These are phyloP conservation scores for Doris montereyensis DNA, from an alignment of 2,888 invertebrate species.

Conservation along the genomic window DNA sequence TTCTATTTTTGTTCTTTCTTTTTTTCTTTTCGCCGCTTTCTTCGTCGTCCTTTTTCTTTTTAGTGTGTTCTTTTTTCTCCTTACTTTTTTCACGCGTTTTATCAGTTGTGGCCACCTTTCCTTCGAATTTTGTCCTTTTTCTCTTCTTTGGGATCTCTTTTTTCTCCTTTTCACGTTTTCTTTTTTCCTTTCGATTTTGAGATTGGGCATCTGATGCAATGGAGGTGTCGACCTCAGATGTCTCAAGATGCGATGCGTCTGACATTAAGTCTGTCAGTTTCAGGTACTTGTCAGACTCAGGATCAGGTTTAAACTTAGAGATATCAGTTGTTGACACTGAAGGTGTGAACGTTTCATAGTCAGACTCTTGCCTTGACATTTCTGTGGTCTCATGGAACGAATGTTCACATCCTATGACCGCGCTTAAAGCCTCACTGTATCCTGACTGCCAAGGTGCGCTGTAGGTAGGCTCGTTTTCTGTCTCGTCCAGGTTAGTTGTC, in stretches of 20 bases:
- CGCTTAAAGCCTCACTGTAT: no score
- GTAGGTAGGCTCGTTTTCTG: no score
- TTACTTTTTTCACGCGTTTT: no score
- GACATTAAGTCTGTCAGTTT: background rate
- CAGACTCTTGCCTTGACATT: no score
- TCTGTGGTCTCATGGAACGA: no score
- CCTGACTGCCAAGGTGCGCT: no score
- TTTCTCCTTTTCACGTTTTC: background rate
- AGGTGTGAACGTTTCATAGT: no score
- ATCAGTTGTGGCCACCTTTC: no score
- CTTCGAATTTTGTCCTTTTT: no score
- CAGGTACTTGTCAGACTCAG: background rate
- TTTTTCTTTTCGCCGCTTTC: background rate
- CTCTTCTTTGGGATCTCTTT: background rate
- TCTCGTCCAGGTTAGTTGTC: no score
- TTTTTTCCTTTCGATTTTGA: constrained; percentile 7
- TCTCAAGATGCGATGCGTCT: background rate
- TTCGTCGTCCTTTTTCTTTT: background rate
- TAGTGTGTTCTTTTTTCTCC: background rate
- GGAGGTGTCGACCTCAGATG: constrained; percentile 19
- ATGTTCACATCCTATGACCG: no score
- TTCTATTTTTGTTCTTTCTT: background rate
- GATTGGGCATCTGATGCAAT: constrained; percentile 21
- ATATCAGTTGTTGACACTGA: background rate
- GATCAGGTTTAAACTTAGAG: no score